Conservation (phyloP, 30 jellyfish, hydroid and myxozoan species). For the Nemopilema nomurai region DNA sequence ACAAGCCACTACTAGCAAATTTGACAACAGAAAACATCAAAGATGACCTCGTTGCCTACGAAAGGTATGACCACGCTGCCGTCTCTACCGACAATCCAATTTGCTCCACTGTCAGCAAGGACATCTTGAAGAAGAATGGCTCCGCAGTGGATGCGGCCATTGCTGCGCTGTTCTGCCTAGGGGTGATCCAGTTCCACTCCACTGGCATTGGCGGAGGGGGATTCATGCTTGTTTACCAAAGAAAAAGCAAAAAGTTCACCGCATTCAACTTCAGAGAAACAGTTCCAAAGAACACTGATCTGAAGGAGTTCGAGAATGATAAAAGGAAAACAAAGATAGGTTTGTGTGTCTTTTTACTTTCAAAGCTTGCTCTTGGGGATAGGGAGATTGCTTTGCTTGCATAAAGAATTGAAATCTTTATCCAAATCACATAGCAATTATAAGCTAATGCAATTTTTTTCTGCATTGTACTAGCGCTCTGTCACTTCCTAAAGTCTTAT, state of each 20-base stretch:
- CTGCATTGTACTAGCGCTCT: no score
- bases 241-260: conserved; percentile 26
- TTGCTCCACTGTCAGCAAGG: conserved; percentile 73
- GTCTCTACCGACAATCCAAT: conserved; percentile 42
- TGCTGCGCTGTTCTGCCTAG: conserved; percentile 73
- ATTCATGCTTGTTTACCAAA: conserved; percentile 73
- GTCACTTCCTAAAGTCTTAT: no score
- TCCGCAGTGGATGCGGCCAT: conserved; percentile 85
- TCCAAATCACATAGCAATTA: no score
- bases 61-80: conserved; percentile 51
- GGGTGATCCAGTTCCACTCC: conserved; percentile 59
- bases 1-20: conserved; percentile 7
- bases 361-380: no score
- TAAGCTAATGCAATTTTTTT: no score
- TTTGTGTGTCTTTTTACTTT: background rate
- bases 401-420: background rate
- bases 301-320: conserved; percentile 56
- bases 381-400: no score
- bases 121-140: conserved; percentile 62
- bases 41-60: background rate
- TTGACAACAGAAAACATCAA: conserved; percentile 27
- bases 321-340: conserved; percentile 25
- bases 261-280: conserved; percentile 81
- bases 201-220: conserved; percentile 99
- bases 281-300: conserved; percentile 65